phyloP scores from a whole-genome alignment of 1,140 invertebrate species.

The Danaus plexippus region DNA sequence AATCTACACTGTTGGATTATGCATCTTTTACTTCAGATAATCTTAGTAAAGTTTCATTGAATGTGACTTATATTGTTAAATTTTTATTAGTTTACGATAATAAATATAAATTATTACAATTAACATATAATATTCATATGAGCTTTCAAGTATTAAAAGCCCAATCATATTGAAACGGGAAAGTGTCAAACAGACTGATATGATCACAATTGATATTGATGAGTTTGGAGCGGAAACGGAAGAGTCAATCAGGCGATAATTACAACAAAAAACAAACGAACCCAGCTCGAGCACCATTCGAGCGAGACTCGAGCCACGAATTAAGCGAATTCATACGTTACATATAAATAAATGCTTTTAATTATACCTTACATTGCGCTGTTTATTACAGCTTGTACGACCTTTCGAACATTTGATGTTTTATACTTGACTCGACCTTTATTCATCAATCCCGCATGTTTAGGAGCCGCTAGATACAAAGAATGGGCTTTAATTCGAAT shows the following conservation, averaged over 20 bases:
- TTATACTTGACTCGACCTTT: not conserved
- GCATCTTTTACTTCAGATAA: no score
- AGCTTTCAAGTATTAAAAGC: no score
- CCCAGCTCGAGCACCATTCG: conserved; percentile 12
- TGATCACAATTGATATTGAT: conserved; percentile 20
- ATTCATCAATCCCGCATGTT: conserved; percentile 7
- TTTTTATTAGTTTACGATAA: no score
- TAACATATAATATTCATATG: no score
- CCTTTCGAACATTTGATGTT: no score
- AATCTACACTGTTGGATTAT: no score
- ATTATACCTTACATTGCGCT: no score
- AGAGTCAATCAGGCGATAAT: conserved; percentile 22
- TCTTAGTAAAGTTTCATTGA: no score
- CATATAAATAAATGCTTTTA: no score
- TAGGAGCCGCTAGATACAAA: conserved; percentile 15
- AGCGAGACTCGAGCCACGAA: conserved; percentile 12
- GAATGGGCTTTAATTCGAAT: conserved; percentile 36
- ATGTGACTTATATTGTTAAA: no score
- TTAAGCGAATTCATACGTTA: not conserved
- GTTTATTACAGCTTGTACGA: no score
- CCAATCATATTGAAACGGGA: conserved; percentile 4
- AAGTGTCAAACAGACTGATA: conserved; percentile 11
- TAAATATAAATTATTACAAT: no score
- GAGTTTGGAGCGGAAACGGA: conserved; percentile 14
- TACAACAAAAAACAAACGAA: conserved; percentile 23